phyloP scores from a whole-genome alignment of 2,888 invertebrate species.

The Nymphalis c-album region DNA sequence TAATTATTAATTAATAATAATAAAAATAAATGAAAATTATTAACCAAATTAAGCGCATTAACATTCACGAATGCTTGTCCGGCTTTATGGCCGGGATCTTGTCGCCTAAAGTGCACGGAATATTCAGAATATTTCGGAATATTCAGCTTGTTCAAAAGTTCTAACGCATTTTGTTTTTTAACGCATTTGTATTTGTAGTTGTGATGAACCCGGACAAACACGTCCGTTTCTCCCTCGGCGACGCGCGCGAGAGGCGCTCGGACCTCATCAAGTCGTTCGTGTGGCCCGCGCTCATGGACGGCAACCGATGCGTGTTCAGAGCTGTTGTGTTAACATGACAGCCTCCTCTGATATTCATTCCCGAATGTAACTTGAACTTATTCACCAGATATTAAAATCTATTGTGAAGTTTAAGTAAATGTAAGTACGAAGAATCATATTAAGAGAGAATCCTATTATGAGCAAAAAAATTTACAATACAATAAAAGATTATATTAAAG shows the following conservation, averaged over 20 bases:
- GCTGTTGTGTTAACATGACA: conserved; percentile 91
- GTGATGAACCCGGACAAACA: conserved; percentile 88
- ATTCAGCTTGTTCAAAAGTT: not conserved
- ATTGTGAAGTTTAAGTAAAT: no score
- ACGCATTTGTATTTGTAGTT: conserved; percentile 71
- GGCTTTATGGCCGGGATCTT: no score
- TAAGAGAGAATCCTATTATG: no score
- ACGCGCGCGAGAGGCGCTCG: conserved; percentile 87
- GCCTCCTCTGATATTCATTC: not conserved
- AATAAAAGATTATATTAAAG: no score
- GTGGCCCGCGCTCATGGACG: conserved; percentile 92
- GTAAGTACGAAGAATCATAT: no score
- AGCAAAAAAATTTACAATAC: no score
- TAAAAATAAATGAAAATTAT: no score
- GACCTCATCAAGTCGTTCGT: conserved; percentile 90
- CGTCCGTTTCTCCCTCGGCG: conserved; percentile 83
- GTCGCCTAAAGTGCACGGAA: not conserved
- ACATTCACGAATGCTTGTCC: no score
- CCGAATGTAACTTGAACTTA: not conserved
- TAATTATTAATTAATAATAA: no score
- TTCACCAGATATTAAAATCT: not conserved
- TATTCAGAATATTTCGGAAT: no score
- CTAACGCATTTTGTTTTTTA: not conserved
- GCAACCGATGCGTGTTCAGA: conserved; percentile 89
- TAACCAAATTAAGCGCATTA: no score